A percentile compares a stretch with the other conserved stretches of the same genome.
phyloP scores from a whole-genome alignment of 1,140 invertebrate species.

The Lucilia sericata region DNA sequence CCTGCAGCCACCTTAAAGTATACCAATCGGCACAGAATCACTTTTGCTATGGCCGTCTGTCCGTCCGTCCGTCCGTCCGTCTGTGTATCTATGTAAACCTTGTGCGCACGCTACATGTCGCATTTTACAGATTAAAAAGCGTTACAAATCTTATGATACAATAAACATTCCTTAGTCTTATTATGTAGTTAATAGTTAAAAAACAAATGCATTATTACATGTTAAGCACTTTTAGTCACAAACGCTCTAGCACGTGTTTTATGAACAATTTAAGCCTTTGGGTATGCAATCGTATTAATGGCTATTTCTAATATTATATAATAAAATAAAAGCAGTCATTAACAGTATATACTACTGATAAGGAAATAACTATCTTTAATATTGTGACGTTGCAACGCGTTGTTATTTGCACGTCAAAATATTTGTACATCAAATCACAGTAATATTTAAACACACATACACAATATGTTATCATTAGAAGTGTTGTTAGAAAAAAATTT shows the following conservation, averaged over 20 bases:
- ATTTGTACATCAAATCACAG: not conserved
- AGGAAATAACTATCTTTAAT: not conserved
- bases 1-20: no score
- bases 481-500: not conserved
- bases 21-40: no score
- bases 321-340: not conserved
- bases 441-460: not conserved
- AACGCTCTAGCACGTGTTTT: not conserved
- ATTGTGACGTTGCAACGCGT: not conserved
- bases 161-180: no score
- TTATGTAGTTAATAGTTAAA: no score
- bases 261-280: not conserved
- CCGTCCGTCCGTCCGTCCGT: no score
- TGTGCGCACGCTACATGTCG: no score
- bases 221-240: not conserved
- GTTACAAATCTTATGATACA: no score
- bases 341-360: not conserved
- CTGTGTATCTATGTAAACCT: no score
- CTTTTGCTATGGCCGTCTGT: no score
- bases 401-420: not conserved
- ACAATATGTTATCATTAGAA: not conserved
- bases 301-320: not conserved
- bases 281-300: not conserved
- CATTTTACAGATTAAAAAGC: no score
- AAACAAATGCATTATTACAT: no score